A percentile compares a stretch with the other conserved stretches of the same genome.
Conservation (phyloP, 2,113 vertebrate species). For the Dromaius novaehollandiae region DNA sequence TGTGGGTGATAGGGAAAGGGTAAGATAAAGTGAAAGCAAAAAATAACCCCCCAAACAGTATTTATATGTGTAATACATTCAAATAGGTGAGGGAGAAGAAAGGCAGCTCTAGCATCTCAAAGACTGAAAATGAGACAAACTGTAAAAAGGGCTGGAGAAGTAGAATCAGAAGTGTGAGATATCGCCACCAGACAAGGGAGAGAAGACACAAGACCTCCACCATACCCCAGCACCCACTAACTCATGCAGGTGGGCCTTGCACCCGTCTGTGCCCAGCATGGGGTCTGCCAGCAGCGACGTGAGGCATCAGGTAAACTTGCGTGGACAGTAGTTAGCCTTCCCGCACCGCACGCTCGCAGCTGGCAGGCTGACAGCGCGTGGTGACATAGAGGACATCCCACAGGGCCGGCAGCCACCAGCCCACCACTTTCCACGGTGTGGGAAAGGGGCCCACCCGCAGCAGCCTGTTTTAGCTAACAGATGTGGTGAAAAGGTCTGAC, state of each 20-base stretch:
- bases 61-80: background rate
- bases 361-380: background rate
- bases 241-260: fast-evolving
- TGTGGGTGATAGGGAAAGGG: background rate
- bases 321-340: background rate
- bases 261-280: fast-evolving
- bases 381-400: background rate
- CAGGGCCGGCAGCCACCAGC: background rate
- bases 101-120: background rate
- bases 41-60: background rate
- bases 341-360: background rate
- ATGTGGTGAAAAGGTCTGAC: background rate
- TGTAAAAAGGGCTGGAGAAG: background rate
- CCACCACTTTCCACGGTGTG: background rate
- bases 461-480: background rate
- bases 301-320: no score
- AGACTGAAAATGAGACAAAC: background rate
- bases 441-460: background rate
- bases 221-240: background rate
- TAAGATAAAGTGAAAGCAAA: background rate
- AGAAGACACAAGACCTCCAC: background rate
- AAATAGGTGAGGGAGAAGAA: background rate
- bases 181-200: background rate
- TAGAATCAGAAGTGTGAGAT: background rate
- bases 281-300: background rate